phyloP scores from a whole-genome alignment of 2,113 vertebrate species.

The Rhinogobius similis region DNA sequence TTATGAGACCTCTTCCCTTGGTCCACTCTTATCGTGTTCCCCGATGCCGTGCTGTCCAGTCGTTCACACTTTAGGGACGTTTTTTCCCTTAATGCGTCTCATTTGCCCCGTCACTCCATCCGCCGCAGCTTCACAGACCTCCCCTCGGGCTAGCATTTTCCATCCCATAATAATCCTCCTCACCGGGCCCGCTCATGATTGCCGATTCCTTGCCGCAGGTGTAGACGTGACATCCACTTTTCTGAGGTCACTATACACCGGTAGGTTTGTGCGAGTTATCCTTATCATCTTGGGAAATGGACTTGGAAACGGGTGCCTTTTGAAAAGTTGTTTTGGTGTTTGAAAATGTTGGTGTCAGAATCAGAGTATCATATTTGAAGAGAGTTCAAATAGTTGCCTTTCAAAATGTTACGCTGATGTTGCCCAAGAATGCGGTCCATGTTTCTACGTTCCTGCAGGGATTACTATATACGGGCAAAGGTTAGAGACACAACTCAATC shows the following conservation, averaged over 20 bases:
- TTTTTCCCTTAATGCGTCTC: conserved; percentile 12
- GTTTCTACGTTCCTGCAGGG: no score
- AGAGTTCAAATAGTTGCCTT: not conserved
- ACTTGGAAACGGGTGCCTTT: not conserved
- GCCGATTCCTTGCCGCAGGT: conserved; percentile 23
- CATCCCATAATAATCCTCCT: conserved; percentile 35
- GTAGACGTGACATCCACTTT: conserved; percentile 27
- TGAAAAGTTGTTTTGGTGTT: conserved; percentile 8
- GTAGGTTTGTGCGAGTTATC: conserved; percentile 19
- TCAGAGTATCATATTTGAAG: not conserved
- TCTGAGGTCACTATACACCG: conserved; percentile 31
- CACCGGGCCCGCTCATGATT: conserved; percentile 30
- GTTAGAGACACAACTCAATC: not conserved
- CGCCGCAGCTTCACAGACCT: conserved; percentile 14
- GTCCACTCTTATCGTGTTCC: conserved; percentile 57
- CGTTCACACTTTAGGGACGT: conserved; percentile 59
- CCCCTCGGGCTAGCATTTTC: conserved; percentile 25
- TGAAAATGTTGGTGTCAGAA: conserved; percentile 5
- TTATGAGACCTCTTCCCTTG: conserved; percentile 40
- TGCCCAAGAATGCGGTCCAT: not conserved
- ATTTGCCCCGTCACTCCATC: conserved; percentile 18
- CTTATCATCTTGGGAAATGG: not conserved
- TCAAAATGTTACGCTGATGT: not conserved
- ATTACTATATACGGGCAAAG: no score
- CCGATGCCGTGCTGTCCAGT: conserved; percentile 58